Evolutionary conservation across 2,888 invertebrate genomes (phyloP), one percentile per base, ranked within the genome.

Genomic region (Andrena dorsata): DNA sequence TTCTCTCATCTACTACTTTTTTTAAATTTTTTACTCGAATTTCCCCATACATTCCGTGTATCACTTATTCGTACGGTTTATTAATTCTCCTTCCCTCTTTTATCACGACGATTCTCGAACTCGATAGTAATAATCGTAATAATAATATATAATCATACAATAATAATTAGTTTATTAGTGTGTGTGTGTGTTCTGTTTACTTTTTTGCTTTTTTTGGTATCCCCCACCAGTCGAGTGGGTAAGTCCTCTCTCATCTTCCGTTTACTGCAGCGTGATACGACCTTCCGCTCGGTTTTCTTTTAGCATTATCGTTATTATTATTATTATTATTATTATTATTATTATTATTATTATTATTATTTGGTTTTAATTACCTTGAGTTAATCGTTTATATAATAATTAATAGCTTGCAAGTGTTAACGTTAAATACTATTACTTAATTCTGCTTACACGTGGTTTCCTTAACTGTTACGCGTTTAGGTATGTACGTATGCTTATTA

Each of bases 381-480:
- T 92, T 92, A 92, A 91, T 93, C 91, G 91, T 93, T 88, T 92
- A 92, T 93, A 91, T 92, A 91, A 92, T 93, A 92, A 92, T 92
- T 91, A 92, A 92, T 93, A 93, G 92, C 92, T 92, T 92, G 92
- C 92, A 93, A 92, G 91, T 92, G 90, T 92, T 93, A 93, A 93
- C 93, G 91, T 93, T 93, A 93, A 90, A 92, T 93, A 93, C 93
- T 93, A 91, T 93, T 93, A 93, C 92, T 93, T 92, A 93, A 91
- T 92, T 92, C 91, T 91, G 92, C 90, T 91, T 93, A 91, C 89
- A 83, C 78, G 70, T 83, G 90, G 86, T 51, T 86, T 90, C 85
- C 91, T 92, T 92, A 92, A 88, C 79, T 87, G 90, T 92, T 92
- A 92, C 92, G 92, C 90, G 88, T 91, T 92, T 92, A 91, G 89